Conservation (phyloP, 2,113 vertebrate genomes). For the Rhinopomastus cyanomelas region DNA sequence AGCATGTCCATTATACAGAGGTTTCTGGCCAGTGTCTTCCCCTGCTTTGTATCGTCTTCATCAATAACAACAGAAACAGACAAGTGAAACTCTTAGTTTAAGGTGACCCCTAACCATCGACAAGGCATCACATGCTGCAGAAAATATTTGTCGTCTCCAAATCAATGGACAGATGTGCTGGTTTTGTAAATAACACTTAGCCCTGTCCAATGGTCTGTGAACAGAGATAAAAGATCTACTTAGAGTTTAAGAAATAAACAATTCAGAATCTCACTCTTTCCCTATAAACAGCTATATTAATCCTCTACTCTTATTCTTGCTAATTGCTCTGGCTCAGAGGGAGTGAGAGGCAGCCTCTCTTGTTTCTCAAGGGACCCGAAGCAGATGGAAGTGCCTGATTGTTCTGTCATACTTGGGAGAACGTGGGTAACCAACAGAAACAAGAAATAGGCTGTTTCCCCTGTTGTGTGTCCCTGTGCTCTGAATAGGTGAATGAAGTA, state of each 20-base stretch:
- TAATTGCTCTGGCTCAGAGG: background rate
- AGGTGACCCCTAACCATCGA: background rate
- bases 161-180: background rate
- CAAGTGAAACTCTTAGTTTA: background rate
- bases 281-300: background rate
- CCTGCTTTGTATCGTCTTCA: background rate
- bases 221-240: background rate
- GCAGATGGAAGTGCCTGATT: background rate
- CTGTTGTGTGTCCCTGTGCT: background rate
- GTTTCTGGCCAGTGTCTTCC: background rate
- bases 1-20: background rate
- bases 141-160: background rate
- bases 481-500: background rate
- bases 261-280: background rate
- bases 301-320: background rate
- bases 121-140: background rate
- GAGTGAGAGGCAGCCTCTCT: background rate
- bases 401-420: background rate
- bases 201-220: background rate
- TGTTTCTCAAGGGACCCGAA: background rate
- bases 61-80: background rate
- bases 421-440: background rate
- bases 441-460: background rate
- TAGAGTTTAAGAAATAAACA: background rate
- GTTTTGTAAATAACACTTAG: background rate